These are phyloP conservation scores for Morelia viridis DNA, from an alignment of 2,797 vertebrate genomes.

Conservation along the genomic window DNA sequence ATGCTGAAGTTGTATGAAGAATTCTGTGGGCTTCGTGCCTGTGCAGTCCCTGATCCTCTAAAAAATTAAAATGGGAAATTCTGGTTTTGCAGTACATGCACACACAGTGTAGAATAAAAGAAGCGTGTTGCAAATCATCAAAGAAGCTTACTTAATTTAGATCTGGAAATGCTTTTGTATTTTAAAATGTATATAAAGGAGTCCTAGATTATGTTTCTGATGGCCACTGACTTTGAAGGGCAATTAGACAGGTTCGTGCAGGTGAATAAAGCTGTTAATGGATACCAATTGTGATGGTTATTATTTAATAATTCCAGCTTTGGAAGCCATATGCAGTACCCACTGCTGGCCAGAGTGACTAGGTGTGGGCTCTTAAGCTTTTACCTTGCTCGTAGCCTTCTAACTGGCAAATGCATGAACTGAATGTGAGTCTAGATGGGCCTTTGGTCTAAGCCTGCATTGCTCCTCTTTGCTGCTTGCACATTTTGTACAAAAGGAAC, in stretches of 20 bases:
- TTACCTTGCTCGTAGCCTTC: background rate
- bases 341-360: background rate
- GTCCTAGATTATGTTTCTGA: background rate
- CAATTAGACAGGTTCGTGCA: background rate
- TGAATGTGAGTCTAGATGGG: no score
- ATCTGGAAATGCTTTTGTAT: background rate
- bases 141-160: background rate
- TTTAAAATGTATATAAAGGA: background rate
- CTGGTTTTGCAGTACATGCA: background rate
- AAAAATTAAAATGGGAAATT: background rate
- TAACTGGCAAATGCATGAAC: no score
- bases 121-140: background rate
- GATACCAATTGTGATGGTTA: background rate
- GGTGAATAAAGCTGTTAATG: background rate
- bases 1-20: background rate
- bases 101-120: background rate
- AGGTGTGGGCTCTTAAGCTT: background rate
- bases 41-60: no score
- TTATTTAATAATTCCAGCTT: background rate
- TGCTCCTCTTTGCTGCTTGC: background rate
- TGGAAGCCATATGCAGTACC: no score
- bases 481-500: background rate
- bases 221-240: background rate
- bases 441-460: background rate
- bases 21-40: no score